phyloP scores from a whole-genome alignment of 2,888 invertebrate genomes.

The Neoitamus cyanurus region DNA sequence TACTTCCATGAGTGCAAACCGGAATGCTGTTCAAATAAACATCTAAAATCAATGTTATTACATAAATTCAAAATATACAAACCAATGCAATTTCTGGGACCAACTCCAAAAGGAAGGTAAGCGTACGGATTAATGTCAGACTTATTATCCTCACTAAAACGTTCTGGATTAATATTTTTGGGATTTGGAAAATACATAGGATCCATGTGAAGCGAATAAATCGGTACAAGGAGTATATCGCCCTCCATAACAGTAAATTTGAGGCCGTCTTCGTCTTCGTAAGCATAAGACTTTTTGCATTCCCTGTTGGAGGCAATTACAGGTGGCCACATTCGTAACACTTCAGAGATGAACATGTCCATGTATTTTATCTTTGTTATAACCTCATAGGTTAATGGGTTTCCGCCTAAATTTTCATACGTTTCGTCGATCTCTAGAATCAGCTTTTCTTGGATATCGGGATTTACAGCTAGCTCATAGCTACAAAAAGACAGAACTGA shows the following conservation, averaged over 20 bases:
- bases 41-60: background rate
- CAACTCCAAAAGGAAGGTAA: conserved; percentile 71
- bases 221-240: conserved; percentile 61
- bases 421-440: conserved; percentile 69
- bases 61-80: background rate
- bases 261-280: conserved; percentile 57
- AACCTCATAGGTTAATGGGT: conserved; percentile 69
- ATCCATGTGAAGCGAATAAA: conserved; percentile 68
- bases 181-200: conserved; percentile 69
- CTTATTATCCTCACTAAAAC: conserved; percentile 72
- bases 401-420: conserved; percentile 63
- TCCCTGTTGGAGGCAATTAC: conserved; percentile 67
- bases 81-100: conserved; percentile 74
- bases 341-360: conserved; percentile 70
- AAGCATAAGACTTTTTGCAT: conserved; percentile 69
- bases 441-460: conserved; percentile 57
- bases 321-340: conserved; percentile 69
- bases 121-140: conserved; percentile 66
- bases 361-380: conserved; percentile 72
- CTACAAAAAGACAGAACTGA: conserved; percentile 69
- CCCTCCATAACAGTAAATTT: conserved; percentile 60
- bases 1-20: conserved; percentile 63
- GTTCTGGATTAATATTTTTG: conserved; percentile 70
- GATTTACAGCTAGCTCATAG: conserved; percentile 56
- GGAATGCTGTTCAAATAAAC: conserved; percentile 57